These are phyloP conservation scores for Papilio elwesi DNA, from an alignment of 2,888 invertebrate genomes.

Conservation along the genomic window DNA sequence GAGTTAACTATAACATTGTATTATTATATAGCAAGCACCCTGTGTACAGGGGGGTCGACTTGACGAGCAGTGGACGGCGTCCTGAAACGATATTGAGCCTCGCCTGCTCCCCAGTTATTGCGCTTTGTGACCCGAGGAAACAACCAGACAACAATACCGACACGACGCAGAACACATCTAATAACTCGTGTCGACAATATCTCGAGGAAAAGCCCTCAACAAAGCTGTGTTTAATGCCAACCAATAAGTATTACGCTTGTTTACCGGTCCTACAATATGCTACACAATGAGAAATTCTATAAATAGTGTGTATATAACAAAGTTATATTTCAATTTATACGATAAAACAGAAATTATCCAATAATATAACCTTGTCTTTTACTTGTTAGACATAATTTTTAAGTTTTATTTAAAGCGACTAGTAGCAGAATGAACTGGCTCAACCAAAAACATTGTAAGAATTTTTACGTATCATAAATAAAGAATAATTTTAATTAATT, in stretches of 20 bases:
- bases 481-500: no score
- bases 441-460: not conserved
- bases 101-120: constrained; percentile 48
- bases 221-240: constrained; percentile 59
- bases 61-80: constrained; percentile 55
- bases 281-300: not conserved
- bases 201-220: constrained; percentile 60
- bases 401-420: no score
- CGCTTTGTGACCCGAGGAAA: constrained; percentile 47
- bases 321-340: no score
- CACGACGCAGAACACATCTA: constrained; percentile 57
- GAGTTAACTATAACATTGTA: not conserved
- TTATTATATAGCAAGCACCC: constrained; percentile 40
- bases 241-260: constrained; percentile 34
- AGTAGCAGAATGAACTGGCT: no score
- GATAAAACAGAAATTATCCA: no score
- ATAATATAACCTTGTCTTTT: no score
- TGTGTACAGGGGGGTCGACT: constrained; percentile 50
- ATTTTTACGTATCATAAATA: no score
- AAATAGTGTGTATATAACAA: not conserved
- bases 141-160: constrained; percentile 55
- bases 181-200: constrained; percentile 66
- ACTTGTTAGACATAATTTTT: no score
- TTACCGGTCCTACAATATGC: not conserved
- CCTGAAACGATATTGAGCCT: constrained; percentile 49